These are phyloP conservation scores for Rattus rattus DNA, from an alignment of 2,113 vertebrate genomes.

Conservation along the genomic window DNA sequence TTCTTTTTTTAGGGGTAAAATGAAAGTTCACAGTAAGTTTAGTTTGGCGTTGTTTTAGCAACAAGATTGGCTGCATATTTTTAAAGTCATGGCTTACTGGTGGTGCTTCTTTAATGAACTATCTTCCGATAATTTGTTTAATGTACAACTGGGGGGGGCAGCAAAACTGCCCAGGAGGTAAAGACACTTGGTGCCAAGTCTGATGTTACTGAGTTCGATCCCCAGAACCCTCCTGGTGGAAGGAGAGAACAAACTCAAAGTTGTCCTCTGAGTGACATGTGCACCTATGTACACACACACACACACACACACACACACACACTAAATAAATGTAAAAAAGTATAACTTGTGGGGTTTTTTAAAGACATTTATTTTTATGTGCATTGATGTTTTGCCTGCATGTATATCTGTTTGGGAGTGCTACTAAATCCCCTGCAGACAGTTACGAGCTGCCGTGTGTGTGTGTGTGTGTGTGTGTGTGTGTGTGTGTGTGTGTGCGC, in stretches of 20 bases:
- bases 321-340: background rate
- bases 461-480: no score
- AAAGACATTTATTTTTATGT: no score
- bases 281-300: background rate
- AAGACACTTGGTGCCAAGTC: background rate
- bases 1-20: background rate
- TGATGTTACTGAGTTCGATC: background rate
- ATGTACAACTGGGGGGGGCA: background rate
- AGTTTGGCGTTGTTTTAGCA: constrained; percentile 38
- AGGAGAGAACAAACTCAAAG: background rate
- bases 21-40: constrained; percentile 31
- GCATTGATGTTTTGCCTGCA: no score
- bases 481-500: no score
- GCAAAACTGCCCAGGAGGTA: background rate
- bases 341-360: no score
- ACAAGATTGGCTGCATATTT: constrained; percentile 10
- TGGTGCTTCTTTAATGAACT: background rate
- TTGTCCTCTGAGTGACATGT: background rate
- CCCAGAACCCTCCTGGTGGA: background rate
- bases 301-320: background rate
- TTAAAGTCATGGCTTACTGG: background rate
- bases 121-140: background rate
- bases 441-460: no score
- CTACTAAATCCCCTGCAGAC: no score
- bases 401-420: no score